phyloP scores from a whole-genome alignment of 2,113 vertebrate genomes.

The Sarotherodon lohbergeri region DNA sequence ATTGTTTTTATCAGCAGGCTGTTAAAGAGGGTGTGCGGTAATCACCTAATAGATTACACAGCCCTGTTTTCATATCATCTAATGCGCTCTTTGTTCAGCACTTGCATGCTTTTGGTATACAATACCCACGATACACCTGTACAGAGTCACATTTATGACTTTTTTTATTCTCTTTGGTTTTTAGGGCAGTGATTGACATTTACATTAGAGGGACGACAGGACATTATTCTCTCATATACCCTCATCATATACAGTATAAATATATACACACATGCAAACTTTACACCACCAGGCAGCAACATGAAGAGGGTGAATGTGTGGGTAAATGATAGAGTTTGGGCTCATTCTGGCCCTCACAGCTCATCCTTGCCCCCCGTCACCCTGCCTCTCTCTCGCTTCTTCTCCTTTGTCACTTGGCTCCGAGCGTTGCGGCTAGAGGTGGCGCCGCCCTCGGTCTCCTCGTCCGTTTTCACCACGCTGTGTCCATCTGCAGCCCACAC shows the following conservation, averaged over 20 bases:
- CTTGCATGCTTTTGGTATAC: background rate
- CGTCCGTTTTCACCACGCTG: conserved; percentile 41
- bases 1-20: background rate
- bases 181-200: background rate
- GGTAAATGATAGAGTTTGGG: background rate
- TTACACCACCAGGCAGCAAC: background rate
- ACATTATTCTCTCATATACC: background rate
- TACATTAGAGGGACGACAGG: background rate
- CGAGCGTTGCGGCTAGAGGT: conserved; percentile 49
- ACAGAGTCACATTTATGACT: background rate
- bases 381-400: conserved; percentile 50
- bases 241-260: conserved; percentile 30
- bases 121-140: background rate
- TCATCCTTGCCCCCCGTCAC: conserved; percentile 67
- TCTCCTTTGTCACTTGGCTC: conserved; percentile 57
- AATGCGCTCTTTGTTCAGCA: background rate
- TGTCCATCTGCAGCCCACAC: conserved; percentile 64
- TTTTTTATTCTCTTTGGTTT: conserved; percentile 20
- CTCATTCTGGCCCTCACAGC: conserved; percentile 50
- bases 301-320: background rate
- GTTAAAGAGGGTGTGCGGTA: background rate
- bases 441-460: conserved; percentile 11
- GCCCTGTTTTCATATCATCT: background rate
- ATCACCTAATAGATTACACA: conserved; percentile 19
- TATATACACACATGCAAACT: conserved; percentile 14